Base-by-base conservation (phyloP, 2,113 vertebrate genomes). In the Triplophysa dalaica region DNA sequence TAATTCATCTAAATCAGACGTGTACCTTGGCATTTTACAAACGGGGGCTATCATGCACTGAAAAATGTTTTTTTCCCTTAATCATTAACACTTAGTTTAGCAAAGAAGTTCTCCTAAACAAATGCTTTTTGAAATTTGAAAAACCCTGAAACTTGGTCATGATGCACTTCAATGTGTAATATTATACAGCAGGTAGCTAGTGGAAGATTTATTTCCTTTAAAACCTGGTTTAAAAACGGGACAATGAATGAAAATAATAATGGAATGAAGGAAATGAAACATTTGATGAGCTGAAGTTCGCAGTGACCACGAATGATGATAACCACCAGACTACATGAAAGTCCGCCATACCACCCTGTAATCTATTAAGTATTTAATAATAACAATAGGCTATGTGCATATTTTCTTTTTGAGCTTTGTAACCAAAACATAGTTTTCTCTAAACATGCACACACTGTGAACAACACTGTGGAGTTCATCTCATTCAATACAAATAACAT, bases 371-470 rank as follows among this genome's bases (percentile, higher is more conserved):
- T 70, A 78, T 24, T 66, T 1, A 81, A 80, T 63, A 69, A 79
- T 75, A 74, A 84, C 56, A 73, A 45, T 45, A 45, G 43, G 33
- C 45, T 72, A 83, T 52, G 26, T 72, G 62, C 72, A 70, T 74
- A 74, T 63, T 73, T 41, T 77, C 64, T 75, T 41, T 62, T 68
- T 79, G 75, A 58, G 65, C 66, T 77, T 73, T 52, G 79, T 41
- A 75, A 83, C 78, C 72, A 66, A 77, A 72, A 80, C 48, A 52
- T 72, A 14, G 43, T 70, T 62, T 56, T 77, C 64, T 61, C 66
- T 43, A 76, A 77, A 81, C 78, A 84, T 81, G 82, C 82, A 77
- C 78, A 72, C 82, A 77, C 82, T 66, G 77, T 80, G 77, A 69
- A 60, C 81, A 54, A 68, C 61, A 79, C 58, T 50, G 77, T 75